Conservation (phyloP, 1,140 invertebrate genomes). For the Saccostrea glomerata region DNA sequence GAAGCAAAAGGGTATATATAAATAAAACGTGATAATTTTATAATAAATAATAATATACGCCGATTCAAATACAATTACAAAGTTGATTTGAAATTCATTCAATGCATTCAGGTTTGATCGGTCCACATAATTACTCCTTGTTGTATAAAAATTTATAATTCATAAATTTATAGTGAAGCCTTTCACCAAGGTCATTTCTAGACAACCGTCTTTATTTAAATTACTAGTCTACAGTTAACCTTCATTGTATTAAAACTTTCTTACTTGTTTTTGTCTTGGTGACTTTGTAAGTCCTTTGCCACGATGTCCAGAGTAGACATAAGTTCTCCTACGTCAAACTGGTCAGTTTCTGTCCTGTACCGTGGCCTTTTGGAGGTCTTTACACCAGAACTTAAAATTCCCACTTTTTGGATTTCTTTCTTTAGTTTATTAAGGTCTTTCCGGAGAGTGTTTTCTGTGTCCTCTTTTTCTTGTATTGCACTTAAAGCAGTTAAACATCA, state of each 20-base stretch:
- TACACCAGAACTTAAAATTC: background rate
- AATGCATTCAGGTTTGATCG: too few species aligned
- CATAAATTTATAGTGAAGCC: too few species aligned
- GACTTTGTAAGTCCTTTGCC: constrained; percentile 21
- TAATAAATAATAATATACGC: too few species aligned
- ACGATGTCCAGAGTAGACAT: background rate
- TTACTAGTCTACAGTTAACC: too few species aligned
- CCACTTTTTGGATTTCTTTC: background rate
- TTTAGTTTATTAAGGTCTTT: constrained; percentile 16
- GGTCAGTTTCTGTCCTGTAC: background rate
- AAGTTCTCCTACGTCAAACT: constrained; percentile 4
- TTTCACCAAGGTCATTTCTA: too few species aligned
- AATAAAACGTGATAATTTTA: too few species aligned
- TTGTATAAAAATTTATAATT: too few species aligned
- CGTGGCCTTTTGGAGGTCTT: background rate
- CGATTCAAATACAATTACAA: too few species aligned
- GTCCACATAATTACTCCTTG: too few species aligned
- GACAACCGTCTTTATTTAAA: too few species aligned
- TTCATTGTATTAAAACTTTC: background rate
- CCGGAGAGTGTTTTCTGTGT: background rate
- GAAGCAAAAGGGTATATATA: too few species aligned
- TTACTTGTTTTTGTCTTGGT: background rate
- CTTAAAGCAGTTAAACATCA: background rate
- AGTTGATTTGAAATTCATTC: too few species aligned
- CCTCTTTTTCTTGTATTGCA: constrained; percentile 15